Percentiles rank a stretch among this genome's conserved stretches.
Evolutionary conservation across 2,113 vertebrate species (phyloP).

Genomic region (Caretta caretta): DNA sequence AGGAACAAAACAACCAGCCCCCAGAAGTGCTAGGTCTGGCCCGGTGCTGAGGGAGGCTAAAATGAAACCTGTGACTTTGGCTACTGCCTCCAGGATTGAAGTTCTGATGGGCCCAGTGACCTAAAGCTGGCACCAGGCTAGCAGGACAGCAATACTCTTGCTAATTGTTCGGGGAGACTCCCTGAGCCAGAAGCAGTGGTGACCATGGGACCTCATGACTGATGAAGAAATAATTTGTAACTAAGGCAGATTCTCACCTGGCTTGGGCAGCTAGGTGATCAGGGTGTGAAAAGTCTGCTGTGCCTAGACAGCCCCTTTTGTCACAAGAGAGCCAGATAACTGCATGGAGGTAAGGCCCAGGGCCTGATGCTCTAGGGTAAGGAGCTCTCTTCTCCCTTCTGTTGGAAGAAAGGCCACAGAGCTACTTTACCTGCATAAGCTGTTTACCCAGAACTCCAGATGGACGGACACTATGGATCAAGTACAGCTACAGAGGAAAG

Average conservation of each 20-base stretch:
- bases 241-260: not conserved
- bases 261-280: not conserved
- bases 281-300: not conserved
- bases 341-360: not conserved
- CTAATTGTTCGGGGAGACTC: not conserved
- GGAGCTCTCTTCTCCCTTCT: not conserved
- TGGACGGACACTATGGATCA: not conserved
- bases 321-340: not conserved
- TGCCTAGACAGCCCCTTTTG: not conserved
- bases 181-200: not conserved
- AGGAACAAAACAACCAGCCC: not conserved
- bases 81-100: not conserved
- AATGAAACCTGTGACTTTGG: not conserved
- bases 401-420: not conserved
- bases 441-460: not conserved
- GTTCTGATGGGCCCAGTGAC: not conserved
- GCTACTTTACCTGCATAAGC: not conserved
- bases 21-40: not conserved
- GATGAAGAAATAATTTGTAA: not conserved
- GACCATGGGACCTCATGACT: not conserved
- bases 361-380: not conserved
- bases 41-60: not conserved
- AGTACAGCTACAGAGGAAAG: not conserved
- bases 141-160: not conserved
- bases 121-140: not conserved